Percentiles rank a stretch among this genome's conserved stretches.
Conservation (phyloP, 2,888 invertebrate genomes). For the Penaeus monodon region DNA sequence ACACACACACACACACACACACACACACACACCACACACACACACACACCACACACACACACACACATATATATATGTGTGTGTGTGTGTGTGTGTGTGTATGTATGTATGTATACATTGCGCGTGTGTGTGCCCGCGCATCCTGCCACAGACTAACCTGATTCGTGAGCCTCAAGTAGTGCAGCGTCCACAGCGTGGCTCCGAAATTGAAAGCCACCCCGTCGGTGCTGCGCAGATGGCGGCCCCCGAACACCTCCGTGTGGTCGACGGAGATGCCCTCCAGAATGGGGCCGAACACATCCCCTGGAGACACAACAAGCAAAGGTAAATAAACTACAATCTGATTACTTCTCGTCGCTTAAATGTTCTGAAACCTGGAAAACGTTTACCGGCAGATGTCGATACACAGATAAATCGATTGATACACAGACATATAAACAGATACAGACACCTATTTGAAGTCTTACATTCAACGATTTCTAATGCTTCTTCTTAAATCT, state of each 20-base stretch:
- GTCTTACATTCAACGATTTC: too few species aligned
- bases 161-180: constrained; percentile 70
- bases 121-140: too few species aligned
- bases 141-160: constrained; percentile 66
- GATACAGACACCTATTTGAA: not conserved
- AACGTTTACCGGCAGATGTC: constrained; percentile 68
- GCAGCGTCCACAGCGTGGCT: constrained; percentile 68
- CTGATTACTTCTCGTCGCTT: too few species aligned
- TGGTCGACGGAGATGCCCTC: constrained; percentile 67
- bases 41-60: too few species aligned
- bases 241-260: constrained; percentile 68
- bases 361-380: too few species aligned
- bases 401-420: not conserved
- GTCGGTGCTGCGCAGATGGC: constrained; percentile 65
- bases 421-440: not conserved
- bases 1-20: too few species aligned
- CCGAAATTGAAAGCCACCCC: constrained; percentile 56
- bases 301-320: constrained; percentile 15
- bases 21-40: too few species aligned
- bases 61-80: too few species aligned
- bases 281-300: constrained; percentile 71
- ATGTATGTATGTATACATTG: not conserved
- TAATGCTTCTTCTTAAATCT: too few species aligned
- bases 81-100: too few species aligned
- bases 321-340: not conserved